These are phyloP conservation scores for Echinarachnius parma DNA, from an alignment of 53 echinoderm and acorn worm species.

Conservation along the genomic window DNA sequence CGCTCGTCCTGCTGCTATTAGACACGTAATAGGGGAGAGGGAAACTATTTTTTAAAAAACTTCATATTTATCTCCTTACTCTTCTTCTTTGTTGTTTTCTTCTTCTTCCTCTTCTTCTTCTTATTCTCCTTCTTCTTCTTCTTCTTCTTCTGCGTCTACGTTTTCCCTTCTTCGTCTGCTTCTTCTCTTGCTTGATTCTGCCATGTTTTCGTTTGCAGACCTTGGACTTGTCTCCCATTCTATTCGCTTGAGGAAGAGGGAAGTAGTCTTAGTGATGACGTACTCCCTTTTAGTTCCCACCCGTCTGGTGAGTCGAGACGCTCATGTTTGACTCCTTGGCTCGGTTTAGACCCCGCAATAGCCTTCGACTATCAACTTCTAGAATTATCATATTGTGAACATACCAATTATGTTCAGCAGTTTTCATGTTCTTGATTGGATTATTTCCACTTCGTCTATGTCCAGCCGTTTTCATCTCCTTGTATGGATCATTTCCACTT, in stretches of 20 bases:
- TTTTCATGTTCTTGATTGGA: no score
- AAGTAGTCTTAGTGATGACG: conserved; percentile 39
- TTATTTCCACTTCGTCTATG: no score
- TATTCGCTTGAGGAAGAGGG: conserved; percentile 34
- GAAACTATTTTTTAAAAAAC: conserved; percentile 44
- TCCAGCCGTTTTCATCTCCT: no score
- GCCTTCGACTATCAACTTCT: no score
- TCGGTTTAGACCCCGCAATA: no score
- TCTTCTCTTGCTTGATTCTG: background rate
- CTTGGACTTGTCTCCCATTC: background rate
- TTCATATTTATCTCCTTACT: conserved; percentile 38
- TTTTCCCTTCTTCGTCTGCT: no score
- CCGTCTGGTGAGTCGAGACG: conserved; percentile 35
- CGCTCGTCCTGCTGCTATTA: conserved; percentile 23
- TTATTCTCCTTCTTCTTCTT: background rate
- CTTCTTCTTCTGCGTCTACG: no score
- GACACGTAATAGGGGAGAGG: conserved; percentile 20
- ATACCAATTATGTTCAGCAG: no score
- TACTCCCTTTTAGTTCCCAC: conserved; percentile 20
- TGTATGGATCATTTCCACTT: no score
- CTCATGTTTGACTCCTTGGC: no score
- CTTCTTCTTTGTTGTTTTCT: conserved; percentile 29
- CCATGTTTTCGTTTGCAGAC: no score
- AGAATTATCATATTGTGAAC: no score
- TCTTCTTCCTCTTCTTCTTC: conserved; percentile 14